Base-by-base conservation (phyloP, 2,797 vertebrate species). In the Enteromius treurensis region DNA sequence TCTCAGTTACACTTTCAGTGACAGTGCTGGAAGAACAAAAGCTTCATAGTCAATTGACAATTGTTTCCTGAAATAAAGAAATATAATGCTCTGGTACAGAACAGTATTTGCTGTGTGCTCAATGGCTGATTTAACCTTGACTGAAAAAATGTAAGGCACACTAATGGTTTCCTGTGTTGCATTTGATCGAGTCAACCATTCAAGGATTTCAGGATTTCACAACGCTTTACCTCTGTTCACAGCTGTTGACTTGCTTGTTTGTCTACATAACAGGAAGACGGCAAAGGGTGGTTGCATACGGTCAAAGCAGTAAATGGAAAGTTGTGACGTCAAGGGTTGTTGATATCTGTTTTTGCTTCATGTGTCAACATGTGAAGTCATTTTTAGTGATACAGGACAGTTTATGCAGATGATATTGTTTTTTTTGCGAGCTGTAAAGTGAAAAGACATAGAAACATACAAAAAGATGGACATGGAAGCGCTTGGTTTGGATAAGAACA, bases 1-100 rank as follows among this genome's bases (percentile, higher is more conserved):
- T 9, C 0, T 51, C 8, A 86, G 95, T 94, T 91, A 96, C 95
- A 81, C 90, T 96, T 4, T 95, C 94, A 84, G 86, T 87, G 7
- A 94, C 94, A 5, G 86, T 73, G 85, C 95, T 95, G 2, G 92
- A 82, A 80, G 83, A 90, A 86, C 95, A 74, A 34, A 23, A 51
- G 23, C 47, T 45, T 13, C 37, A 69, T 45, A 69, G n/a, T 58
- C 0, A 11, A 23, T 40, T 40, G 3, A 69, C 1, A 5, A 37
- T 40, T 37, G 34, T 37, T 37, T 68, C 10, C 40, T 68, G 1
- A 68, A 32, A 32, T 32, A 13, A 42, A 7, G 14, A 23, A 1
- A 32, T 32, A 32, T 32, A 32, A 32, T 14, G 0, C 23, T 69
- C 67, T 15, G 37, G 23, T 69, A 40, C 42, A 69, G 67, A 2